Evolutionary conservation across 2,888 invertebrate species (phyloP), one percentile per base, ranked within the genome.

Genomic region (Drosophila peninsularis): DNA sequence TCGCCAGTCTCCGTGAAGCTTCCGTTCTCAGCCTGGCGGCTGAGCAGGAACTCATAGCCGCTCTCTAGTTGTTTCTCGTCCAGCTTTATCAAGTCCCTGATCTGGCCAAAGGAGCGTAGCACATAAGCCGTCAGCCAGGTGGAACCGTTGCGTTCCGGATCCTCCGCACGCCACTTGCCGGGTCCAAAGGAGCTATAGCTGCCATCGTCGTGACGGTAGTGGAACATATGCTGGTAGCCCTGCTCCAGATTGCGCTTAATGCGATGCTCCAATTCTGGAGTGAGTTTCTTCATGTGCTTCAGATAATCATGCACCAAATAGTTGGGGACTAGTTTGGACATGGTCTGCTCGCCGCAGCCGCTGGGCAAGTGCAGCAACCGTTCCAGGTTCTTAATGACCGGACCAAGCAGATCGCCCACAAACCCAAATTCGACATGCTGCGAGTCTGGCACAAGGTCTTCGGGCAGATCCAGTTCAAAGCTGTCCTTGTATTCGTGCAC

Each of bases 161-260:
- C 81, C 93, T 92, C 13, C 93, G 91, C 0, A 95, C 96, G 62
- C 75, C 71, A 88, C 42, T 71, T 72, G 11, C 71, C 52, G 0
- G 87, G 88, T 14, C 97, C 97, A 90, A 97, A 97, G 75, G 97
- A 94, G 92, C 96, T 95, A 92, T 98, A 99, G 0, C 98, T 98
- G 2, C 98, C 98, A 91, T 99, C 98, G 0, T 93, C 89, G 71
- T 96, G 95, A 66, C 95, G 95, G 92, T 96, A 99, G 0, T 96
- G 96, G 91, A 99, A 93, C 90, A 99, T 96, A 64, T 97, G 94
- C 91, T 99, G 99, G 92, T 98, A 99, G 11, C 98, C 98, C 24
- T 94, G 94, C 84, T 98, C 97, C 90, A 98, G 94, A 75, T 93
- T 92, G 19, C 85, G 88, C 27, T 93, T 90, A 0, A 93, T 93